Evolutionary conservation across 2,113 vertebrate genomes (phyloP).

Genomic region (Tychaedon coryphoeus): DNA sequence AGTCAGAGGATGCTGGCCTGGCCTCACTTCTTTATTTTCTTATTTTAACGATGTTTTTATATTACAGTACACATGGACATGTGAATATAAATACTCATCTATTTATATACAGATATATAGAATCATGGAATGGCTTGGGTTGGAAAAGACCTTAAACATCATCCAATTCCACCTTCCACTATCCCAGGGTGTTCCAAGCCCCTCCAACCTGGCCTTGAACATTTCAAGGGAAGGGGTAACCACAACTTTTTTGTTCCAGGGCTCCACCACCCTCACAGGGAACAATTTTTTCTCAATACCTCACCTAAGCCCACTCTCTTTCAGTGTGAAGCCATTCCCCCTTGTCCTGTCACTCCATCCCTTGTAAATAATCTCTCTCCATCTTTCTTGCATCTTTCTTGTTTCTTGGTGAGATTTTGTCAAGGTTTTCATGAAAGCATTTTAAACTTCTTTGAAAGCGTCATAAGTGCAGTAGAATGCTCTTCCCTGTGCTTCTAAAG

Average conservation of each 20-base stretch:
- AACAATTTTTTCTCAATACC: background rate
- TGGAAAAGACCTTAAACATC: background rate
- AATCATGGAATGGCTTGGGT: background rate
- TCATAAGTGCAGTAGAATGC: background rate
- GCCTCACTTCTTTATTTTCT: background rate
- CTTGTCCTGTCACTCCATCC: background rate
- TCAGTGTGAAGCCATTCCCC: background rate
- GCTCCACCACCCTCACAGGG: background rate
- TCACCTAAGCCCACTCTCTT: background rate
- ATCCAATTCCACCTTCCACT: background rate
- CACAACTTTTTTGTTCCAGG: background rate
- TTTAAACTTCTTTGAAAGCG: background rate
- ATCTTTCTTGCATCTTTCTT: background rate
- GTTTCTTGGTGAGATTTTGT: background rate
- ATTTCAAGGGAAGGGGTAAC: background rate
- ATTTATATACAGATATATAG: background rate
- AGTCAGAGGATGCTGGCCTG: background rate
- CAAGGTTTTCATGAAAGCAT: background rate
- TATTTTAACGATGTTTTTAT: background rate
- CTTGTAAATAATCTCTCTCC: background rate
- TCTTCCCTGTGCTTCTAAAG: background rate
- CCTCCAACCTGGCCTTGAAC: background rate
- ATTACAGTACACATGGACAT: background rate
- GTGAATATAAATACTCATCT: no score
- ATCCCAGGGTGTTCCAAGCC: background rate